These are phyloP conservation scores for Xiphydria camelus DNA, from an alignment of 2,888 invertebrate species.

Conservation along the genomic window DNA sequence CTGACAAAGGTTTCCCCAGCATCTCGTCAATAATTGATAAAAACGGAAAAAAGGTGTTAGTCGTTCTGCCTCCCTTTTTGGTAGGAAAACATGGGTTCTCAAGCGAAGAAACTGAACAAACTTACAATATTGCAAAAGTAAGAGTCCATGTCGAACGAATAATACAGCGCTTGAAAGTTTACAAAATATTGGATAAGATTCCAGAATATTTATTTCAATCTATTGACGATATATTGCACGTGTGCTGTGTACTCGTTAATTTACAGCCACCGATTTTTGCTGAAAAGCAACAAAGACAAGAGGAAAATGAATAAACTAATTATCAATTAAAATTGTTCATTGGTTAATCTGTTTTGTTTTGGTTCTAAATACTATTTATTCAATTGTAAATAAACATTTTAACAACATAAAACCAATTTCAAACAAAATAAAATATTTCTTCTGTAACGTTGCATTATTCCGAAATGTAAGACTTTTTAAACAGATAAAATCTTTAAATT, in stretches of 20 bases:
- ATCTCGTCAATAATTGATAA: conserved; percentile 10
- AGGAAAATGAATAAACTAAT: conserved; percentile 3
- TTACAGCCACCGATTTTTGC: conserved; percentile 12
- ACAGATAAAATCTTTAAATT: too few species aligned
- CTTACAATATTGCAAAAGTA: conserved; percentile 11
- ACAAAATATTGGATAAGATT: conserved; percentile 8
- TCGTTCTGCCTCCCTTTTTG: conserved; percentile 16
- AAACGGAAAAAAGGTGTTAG: conserved; percentile 12
- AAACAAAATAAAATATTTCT: too few species aligned
- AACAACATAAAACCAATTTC: too few species aligned
- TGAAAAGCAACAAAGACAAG: conserved; percentile 8
- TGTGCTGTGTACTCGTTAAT: conserved; percentile 16
- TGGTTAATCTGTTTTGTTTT: too few species aligned
- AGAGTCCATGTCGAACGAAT: conserved; percentile 13
- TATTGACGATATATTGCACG: conserved; percentile 9
- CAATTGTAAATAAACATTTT: too few species aligned
- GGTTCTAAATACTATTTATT: too few species aligned
- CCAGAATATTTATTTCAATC: conserved; percentile 9
- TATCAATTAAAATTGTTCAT: too few species aligned
- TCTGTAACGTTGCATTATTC: too few species aligned
- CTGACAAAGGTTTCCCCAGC: conserved; percentile 17
- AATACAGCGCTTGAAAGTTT: conserved; percentile 10
- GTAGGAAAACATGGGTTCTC: conserved; percentile 11
- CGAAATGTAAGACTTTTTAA: too few species aligned
- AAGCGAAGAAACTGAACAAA: conserved; percentile 11